Conservation (phyloP, 2,797 vertebrate genomes). For the Balearica regulorum region DNA sequence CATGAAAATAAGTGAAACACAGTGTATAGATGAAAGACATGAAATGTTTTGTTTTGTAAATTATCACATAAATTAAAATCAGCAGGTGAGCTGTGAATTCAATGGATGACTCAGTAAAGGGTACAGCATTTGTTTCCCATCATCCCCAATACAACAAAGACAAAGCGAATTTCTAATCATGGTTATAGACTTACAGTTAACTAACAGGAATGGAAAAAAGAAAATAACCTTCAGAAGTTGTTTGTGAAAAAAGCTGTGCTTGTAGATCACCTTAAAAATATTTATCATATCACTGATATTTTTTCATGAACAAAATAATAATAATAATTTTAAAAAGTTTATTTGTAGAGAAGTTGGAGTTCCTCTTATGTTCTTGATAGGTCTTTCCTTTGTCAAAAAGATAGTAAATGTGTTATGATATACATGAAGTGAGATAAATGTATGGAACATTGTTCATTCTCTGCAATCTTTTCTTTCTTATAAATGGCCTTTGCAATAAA, state of each 20-base stretch:
- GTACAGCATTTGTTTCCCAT: neutral
- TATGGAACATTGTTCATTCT: neutral
- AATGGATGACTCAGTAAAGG: neutral
- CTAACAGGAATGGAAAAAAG: neutral
- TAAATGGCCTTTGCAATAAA: neutral
- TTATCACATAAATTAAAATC: constrained; percentile 4
- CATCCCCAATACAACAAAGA: neutral
- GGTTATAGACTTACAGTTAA: neutral
- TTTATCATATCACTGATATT: neutral
- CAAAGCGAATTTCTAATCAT: neutral
- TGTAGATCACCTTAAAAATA: neutral
- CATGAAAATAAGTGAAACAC: neutral
- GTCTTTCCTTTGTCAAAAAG: neutral
- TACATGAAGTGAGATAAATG: neutral
- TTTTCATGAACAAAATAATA: neutral
- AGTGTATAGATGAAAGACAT: neutral
- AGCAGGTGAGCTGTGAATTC: neutral
- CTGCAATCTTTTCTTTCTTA: neutral
- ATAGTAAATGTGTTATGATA: neutral
- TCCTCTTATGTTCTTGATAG: neutral
- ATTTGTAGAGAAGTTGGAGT: neutral
- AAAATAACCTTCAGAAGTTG: neutral
- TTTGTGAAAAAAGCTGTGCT: neutral
- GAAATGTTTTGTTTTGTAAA: constrained; percentile 1
- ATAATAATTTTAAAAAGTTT: neutral